Evolutionary conservation across 2,888 invertebrate genomes (phyloP).

Genomic region (Heliconius erato): DNA sequence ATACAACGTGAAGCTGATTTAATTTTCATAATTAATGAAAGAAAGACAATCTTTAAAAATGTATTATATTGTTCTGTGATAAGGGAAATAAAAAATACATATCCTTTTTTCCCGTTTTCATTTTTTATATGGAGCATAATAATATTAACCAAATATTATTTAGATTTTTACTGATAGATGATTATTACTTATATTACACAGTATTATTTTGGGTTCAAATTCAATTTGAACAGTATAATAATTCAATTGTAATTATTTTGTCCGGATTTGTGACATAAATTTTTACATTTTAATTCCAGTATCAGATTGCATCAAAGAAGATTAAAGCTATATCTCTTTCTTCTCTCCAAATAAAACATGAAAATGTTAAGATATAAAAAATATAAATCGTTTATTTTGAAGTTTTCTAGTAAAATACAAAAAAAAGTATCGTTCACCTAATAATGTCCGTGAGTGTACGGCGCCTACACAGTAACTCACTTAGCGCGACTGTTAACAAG

Average conservation of each 20-base stretch:
- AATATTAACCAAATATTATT: no score
- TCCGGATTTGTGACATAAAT: neutral
- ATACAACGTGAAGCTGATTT: no score
- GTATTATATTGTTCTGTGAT: no score
- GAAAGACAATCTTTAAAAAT: no score
- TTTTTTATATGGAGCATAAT: no score
- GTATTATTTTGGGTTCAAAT: neutral
- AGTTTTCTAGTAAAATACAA: neutral
- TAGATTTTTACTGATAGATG: no score
- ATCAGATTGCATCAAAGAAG: neutral
- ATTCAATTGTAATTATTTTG: neutral
- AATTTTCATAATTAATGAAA: no score
- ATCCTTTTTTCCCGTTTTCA: no score
- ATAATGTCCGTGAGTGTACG: conserved; percentile 38
- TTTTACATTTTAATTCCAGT: neutral
- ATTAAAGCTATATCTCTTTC: no score
- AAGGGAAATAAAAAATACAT: no score
- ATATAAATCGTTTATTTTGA: neutral
- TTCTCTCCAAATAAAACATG: no score
- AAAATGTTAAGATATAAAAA: neutral
- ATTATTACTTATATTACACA: neutral
- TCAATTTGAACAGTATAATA: neutral
- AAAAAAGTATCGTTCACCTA: neutral
- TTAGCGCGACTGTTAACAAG: conserved; percentile 58
- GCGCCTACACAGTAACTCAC: conserved; percentile 58